Conservation (phyloP, 2,888 invertebrate genomes). For the Cataglyphis albicans region DNA sequence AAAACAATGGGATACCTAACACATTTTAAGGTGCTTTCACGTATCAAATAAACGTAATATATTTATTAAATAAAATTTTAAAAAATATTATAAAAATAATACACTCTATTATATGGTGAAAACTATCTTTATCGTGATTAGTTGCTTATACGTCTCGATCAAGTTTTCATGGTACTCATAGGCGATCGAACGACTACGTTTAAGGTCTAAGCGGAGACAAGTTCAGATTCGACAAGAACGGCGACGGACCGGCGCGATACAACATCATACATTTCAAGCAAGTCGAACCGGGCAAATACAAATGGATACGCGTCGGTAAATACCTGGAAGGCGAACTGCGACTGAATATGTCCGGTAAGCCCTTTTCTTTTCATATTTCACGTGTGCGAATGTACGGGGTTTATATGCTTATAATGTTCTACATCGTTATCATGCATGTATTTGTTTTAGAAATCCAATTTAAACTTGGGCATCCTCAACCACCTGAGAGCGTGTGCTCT, state of each 20-base stretch:
- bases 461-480: constrained; percentile 91
- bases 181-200: constrained; percentile 63
- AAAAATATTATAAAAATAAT: neutral
- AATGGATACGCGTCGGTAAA: constrained; percentile 95
- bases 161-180: constrained; percentile 45
- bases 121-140: constrained; percentile 32
- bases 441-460: constrained; percentile 92
- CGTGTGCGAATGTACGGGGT: neutral
- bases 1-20: constrained; percentile 10
- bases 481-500: constrained; percentile 96
- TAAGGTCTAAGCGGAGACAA: constrained; percentile 95
- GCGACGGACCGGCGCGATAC: constrained; percentile 97
- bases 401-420: neutral
- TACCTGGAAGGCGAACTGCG: constrained; percentile 93
- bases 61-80: neutral
- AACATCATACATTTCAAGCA: constrained; percentile 98
- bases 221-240: constrained; percentile 95
- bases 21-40: neutral
- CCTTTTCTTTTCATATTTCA: constrained; percentile 16
- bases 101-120: neutral
- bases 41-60: neutral
- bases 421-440: constrained; percentile 22
- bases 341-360: constrained; percentile 92
- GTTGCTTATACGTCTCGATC: constrained; percentile 34
- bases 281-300: constrained; percentile 90